Evolutionary conservation across 2,888 invertebrate species (phyloP).

Genomic region (Heteromyza rotundicornis): DNA sequence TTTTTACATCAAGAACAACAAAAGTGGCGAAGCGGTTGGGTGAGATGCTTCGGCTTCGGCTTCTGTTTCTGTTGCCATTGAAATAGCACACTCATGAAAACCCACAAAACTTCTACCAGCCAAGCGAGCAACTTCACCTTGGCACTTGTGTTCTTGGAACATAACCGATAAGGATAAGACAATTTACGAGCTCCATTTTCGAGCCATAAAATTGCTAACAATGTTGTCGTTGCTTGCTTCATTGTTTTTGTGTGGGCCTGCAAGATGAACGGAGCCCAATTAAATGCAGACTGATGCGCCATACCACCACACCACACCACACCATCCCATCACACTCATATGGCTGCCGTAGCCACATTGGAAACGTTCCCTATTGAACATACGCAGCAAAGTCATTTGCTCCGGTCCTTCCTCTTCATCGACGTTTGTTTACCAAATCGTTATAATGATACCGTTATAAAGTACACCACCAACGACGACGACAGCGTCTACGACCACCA

Average conservation of each 20-base stretch:
- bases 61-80: neutral
- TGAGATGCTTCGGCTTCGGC: neutral
- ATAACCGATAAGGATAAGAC: neutral
- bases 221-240: no score
- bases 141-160: neutral
- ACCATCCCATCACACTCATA: no score
- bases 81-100: neutral
- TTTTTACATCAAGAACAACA: neutral
- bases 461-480: neutral
- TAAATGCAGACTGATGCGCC: no score
- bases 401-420: neutral
- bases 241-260: no score
- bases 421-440: constrained; percentile 4
- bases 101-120: neutral
- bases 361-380: neutral
- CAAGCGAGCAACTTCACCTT: neutral
- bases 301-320: no score
- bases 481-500: no score
- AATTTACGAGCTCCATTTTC: no score
- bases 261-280: no score
- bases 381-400: neutral
- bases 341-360: no score
- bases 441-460: constrained; percentile 4
- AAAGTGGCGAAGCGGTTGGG: neutral
- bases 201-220: no score